Percentiles rank a stretch among this genome's conserved stretches.
These are phyloP conservation scores for Helicoverpa armigera DNA, from an alignment of 1,140 invertebrate species.

Conservation along the genomic window DNA sequence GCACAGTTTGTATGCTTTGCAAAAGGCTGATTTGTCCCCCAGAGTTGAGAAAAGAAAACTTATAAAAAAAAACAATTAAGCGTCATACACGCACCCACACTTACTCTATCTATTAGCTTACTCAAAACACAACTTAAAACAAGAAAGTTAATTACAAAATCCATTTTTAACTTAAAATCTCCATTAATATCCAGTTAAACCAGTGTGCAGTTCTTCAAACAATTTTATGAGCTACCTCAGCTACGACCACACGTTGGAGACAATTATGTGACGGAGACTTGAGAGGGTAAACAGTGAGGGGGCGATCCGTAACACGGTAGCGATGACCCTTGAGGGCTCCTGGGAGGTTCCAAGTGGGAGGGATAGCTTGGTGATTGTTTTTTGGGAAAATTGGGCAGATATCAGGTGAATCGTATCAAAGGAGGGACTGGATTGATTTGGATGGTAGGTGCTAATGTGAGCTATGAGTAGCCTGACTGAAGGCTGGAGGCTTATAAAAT, in stretches of 20 bases:
- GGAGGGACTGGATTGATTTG: not conserved
- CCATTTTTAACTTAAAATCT: slow-evolving; percentile 19
- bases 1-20: no score
- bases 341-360: slow-evolving; percentile 54
- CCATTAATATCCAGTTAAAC: slow-evolving; percentile 37
- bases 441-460: no score
- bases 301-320: slow-evolving; percentile 73
- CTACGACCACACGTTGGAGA: slow-evolving; percentile 72
- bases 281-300: slow-evolving; percentile 72
- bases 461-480: not conserved
- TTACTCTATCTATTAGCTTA: no score
- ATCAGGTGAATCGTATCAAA: not conserved
- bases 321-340: slow-evolving; percentile 44
- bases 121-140: not conserved
- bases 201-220: slow-evolving; percentile 24
- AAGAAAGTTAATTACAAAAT: slow-evolving; percentile 31
- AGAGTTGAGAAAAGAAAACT: no score
- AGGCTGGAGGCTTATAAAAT: no score
- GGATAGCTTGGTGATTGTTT: slow-evolving; percentile 17
- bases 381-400: not conserved
- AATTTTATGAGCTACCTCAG: slow-evolving; percentile 47
- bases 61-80: no score
- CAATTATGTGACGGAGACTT: slow-evolving; percentile 78
- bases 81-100: no score
- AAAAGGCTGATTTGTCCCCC: no score